Evolutionary conservation across 2,888 invertebrate genomes (phyloP), one percentile per base, ranked within the genome.

Genomic region (Drosophila quinaria): DNA sequence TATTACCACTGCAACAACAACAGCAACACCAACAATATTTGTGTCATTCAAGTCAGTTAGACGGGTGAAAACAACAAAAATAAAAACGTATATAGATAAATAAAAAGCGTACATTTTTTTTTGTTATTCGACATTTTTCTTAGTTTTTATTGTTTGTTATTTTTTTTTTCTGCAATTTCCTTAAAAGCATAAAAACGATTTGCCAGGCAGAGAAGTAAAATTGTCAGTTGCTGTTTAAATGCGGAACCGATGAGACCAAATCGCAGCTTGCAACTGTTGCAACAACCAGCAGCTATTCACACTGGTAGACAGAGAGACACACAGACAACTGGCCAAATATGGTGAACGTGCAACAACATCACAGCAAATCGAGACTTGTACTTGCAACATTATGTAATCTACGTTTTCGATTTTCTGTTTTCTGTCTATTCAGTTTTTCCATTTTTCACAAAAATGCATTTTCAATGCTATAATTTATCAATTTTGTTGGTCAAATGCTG

Each of bases 161-260:
- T 50, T 58, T 58, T 55, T 46, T 50, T 49, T 46, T 62, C 59
- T 74, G 77, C 59, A 80, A 76, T 89, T 81, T 87, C 88, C 86
- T 89, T 86, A 87, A 89, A 89, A 85, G 86, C 73, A 74, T 58
- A 85, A 89, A 84, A 86, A 81, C 86, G 82, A 89, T 86, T 86
- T 86, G 89, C 86, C 77, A 70, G 60, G 67, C 75, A 60, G 56
- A 42, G 37, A 44, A 60, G 67, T 64, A 69, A 68, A 71, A 89
- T 68, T 77, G 77, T 78, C 82, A 79, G 67, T 68, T 61, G 61
- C 41, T 55, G 41, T 51, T 67, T 70, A 77, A 77, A 88, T 82
- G 83, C 87, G 88, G 87, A 86, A 84, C 84, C 80, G 61, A 63
- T 65, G 71, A 68, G 68, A 69, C 76, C 68, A 65, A 85, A 62